phyloP scores from a whole-genome alignment of 2,888 invertebrate species.

The Liopterus haemorrhoidalis region DNA sequence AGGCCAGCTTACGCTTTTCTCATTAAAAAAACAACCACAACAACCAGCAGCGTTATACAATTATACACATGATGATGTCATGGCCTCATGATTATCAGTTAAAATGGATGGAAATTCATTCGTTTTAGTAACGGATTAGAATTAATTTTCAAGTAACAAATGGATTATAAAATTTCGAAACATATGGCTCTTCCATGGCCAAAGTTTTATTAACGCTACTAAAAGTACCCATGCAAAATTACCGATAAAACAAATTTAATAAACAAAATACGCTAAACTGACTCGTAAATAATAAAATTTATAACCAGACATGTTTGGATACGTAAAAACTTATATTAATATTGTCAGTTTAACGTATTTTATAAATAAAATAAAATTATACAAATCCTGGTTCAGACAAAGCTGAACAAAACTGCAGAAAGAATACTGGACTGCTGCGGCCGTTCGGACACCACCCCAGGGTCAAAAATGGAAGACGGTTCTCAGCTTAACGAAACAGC shows the following conservation, averaged over 20 bases:
- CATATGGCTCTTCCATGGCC: slow-evolving; percentile 9
- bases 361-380: slow-evolving; percentile 13
- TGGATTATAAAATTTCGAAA: slow-evolving; percentile 11
- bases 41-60: background rate
- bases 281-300: background rate
- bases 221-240: slow-evolving; percentile 15
- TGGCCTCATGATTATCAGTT: background rate
- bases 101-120: background rate
- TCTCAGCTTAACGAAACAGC: background rate
- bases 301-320: background rate
- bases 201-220: slow-evolving; percentile 7
- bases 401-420: slow-evolving; percentile 14
- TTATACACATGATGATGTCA: background rate
- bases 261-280: slow-evolving; percentile 8
- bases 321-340: background rate
- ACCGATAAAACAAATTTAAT: slow-evolving; percentile 1
- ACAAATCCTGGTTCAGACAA: slow-evolving; percentile 17
- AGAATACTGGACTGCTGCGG: slow-evolving; percentile 6
- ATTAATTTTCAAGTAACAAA: slow-evolving; percentile 13
- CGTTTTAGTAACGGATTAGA: background rate
- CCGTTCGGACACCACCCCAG: slow-evolving; percentile 13
- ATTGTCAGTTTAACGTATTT: slow-evolving; percentile 15
- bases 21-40: background rate
- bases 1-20: background rate
- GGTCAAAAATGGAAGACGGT: slow-evolving; percentile 1